Conservation (phyloP, 1,140 invertebrate genomes). For the Drosophila orosa region DNA sequence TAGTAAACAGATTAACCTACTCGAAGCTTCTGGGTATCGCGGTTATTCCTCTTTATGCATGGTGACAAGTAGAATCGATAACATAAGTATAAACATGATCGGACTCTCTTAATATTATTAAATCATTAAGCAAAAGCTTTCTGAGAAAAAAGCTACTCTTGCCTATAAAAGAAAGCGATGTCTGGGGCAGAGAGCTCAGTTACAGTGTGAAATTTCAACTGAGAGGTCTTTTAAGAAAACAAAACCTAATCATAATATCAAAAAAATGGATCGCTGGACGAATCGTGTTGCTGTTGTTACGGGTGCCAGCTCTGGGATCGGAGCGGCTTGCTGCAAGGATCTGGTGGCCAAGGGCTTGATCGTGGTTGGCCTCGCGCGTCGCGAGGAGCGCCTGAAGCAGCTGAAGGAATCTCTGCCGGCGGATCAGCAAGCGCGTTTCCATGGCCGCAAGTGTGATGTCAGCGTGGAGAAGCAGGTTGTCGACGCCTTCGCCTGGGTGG, state of each 20-base stretch:
- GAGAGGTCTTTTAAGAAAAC: background rate
- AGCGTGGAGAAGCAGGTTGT: slow-evolving; percentile 87
- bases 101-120: background rate
- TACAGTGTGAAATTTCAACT: background rate
- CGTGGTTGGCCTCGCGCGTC: slow-evolving; percentile 89
- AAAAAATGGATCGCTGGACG: slow-evolving; percentile 41
- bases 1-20: background rate
- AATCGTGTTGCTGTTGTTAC: slow-evolving; percentile 78
- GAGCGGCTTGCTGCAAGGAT: slow-evolving; percentile 82
- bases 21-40: background rate
- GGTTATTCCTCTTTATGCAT: background rate
- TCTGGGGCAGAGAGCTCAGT: background rate
- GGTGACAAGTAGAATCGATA: background rate
- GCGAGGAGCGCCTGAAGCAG: slow-evolving; percentile 86
- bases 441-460: slow-evolving; percentile 86
- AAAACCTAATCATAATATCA: background rate
- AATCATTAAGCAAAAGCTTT: slow-evolving; percentile 3
- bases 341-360: slow-evolving; percentile 85
- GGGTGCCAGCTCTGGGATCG: slow-evolving; percentile 86
- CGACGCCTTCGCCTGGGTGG: slow-evolving; percentile 87
- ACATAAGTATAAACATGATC: slow-evolving; percentile 5
- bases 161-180: background rate
- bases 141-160: background rate
- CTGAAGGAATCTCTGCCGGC: slow-evolving; percentile 48
- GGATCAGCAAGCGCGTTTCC: slow-evolving; percentile 38